Evolutionary conservation across 2,113 vertebrate species (phyloP).

Genomic region (Pleuronectes platessa): DNA sequence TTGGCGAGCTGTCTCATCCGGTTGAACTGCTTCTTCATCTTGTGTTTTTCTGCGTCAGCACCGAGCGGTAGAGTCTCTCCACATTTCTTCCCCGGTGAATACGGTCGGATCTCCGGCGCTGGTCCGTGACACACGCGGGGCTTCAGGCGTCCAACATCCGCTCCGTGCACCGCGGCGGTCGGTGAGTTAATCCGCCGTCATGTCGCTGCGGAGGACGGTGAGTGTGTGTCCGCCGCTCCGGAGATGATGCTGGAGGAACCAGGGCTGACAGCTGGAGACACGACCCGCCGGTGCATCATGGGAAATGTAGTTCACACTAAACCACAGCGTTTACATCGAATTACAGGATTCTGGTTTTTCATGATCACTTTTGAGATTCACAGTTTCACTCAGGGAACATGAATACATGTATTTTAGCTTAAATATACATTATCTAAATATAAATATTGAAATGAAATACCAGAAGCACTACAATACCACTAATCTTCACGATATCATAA

Average conservation of each 20-base stretch:
- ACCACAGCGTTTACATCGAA: too few relatives aligned
- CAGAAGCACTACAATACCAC: too few relatives aligned
- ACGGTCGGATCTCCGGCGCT: slow-evolving; percentile 59
- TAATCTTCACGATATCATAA: too few relatives aligned
- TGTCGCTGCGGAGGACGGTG: slow-evolving; percentile 49
- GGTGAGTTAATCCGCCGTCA: slow-evolving; percentile 58
- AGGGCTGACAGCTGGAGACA: slow-evolving; percentile 69
- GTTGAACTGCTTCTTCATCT: slow-evolving; percentile 98
- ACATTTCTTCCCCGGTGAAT: slow-evolving; percentile 73
- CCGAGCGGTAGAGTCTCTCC: slow-evolving; percentile 65
- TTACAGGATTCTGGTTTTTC: too few relatives aligned
- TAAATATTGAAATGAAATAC: too few relatives aligned
- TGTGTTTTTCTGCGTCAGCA: slow-evolving; percentile 79
- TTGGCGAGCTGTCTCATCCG: slow-evolving; percentile 97
- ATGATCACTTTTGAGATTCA: too few relatives aligned
- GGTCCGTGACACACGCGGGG: slow-evolving; percentile 20
- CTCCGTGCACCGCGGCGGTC: slow-evolving; percentile 26
- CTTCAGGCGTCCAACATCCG: slow-evolving; percentile 49
- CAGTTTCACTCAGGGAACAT: too few relatives aligned
- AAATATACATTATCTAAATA: too few relatives aligned
- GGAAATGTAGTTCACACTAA: slow-evolving; percentile 65
- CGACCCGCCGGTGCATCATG: slow-evolving; percentile 66
- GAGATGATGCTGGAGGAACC: slow-evolving; percentile 66
- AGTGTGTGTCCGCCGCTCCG: slow-evolving; percentile 61
- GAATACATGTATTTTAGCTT: too few relatives aligned